These are phyloP conservation scores for Silurus glanis DNA, from an alignment of 2,113 vertebrate genomes.

Conservation along the genomic window DNA sequence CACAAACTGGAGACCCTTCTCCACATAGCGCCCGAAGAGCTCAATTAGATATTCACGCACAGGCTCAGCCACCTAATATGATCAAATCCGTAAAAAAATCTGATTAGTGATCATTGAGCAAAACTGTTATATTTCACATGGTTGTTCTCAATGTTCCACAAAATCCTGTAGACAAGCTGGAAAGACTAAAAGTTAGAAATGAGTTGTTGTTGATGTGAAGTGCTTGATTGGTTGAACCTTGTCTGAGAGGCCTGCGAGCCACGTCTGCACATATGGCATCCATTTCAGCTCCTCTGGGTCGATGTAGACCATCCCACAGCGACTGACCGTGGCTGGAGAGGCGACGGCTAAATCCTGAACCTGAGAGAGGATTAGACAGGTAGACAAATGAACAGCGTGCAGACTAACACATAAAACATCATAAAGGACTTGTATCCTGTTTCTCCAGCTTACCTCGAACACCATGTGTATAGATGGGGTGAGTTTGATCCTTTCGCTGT, in stretches of 20 bases:
- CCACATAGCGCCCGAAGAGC: conserved; percentile 78
- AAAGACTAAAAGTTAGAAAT: too few relatives aligned
- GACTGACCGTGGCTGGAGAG: conserved; percentile 86
- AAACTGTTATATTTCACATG: not conserved
- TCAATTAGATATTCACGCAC: conserved; percentile 71
- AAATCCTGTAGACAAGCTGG: too few relatives aligned
- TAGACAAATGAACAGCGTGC: not conserved
- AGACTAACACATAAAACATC: not conserved
- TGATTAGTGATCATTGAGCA: not conserved
- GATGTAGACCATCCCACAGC: conserved; percentile 88
- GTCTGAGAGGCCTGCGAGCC: conserved; percentile 70
- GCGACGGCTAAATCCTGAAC: conserved; percentile 84
- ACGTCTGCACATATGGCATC: conserved; percentile 85
- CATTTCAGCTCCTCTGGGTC: conserved; percentile 86
- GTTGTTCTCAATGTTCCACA: not conserved
- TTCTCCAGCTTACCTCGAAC: conserved; percentile 77
- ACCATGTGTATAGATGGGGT: conserved; percentile 84
- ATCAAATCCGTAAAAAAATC: not conserved
- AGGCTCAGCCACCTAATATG: conserved; percentile 67
- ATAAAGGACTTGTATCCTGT: fast-evolving
- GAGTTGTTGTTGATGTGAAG: not conserved
- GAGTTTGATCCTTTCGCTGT: conserved; percentile 87
- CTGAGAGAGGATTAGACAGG: conserved; percentile 61
- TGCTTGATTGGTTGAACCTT: conserved; percentile 62
- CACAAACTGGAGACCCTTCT: conserved; percentile 79